Evolutionary conservation across 2,113 vertebrate species (phyloP).

Genomic region (Alouatta palliata): DNA sequence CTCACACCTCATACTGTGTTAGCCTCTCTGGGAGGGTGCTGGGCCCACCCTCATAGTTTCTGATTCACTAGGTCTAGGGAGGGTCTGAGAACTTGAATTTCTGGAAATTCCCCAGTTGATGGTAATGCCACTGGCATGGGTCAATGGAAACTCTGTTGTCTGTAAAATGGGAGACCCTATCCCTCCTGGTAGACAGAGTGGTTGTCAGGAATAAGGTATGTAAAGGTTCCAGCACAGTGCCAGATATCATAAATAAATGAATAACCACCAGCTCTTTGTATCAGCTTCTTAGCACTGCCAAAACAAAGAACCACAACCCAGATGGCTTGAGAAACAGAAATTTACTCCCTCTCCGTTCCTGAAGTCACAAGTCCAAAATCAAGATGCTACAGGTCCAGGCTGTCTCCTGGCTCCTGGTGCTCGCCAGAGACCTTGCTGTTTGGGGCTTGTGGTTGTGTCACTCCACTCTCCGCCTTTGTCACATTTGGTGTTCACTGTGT

Average conservation of each 20-base stretch:
- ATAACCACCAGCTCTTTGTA: not conserved
- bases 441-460: not conserved
- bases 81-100: not conserved
- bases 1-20: rapidly evolving
- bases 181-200: not conserved
- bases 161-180: not conserved
- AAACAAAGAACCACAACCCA: not conserved
- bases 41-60: not conserved
- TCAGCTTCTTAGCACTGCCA: not conserved
- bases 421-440: not conserved
- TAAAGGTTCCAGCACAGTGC: no score
- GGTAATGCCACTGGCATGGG: not conserved
- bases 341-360: not conserved
- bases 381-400: no score
- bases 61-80: not conserved
- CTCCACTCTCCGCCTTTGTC: not conserved
- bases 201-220: not conserved
- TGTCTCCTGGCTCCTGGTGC: not conserved
- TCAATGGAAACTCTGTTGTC: not conserved
- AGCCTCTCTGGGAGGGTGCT: rapidly evolving
- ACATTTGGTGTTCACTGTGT: not conserved
- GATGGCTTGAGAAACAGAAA: not conserved
- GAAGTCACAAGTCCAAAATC: not conserved
- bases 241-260: not conserved
- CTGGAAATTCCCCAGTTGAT: not conserved